A percentile compares a stretch with the other conserved stretches of the same genome.
Evolutionary conservation across 2,888 invertebrate genomes (phyloP).

Genomic region (Mystacides longicornis): DNA sequence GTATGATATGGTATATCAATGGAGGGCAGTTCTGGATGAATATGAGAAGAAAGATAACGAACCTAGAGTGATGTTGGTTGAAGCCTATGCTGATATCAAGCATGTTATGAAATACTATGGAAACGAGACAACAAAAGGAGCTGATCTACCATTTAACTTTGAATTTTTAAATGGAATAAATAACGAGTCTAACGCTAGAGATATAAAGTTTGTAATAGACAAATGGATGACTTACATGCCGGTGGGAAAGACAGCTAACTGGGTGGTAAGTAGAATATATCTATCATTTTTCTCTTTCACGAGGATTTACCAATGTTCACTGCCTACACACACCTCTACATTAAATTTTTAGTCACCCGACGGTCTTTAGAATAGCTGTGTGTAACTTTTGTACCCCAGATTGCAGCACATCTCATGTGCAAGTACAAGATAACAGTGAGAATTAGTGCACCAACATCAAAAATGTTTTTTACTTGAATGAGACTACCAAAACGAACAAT

Average conservation of each 20-base stretch:
- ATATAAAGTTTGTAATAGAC: conserved; percentile 45
- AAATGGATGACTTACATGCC: conserved; percentile 55
- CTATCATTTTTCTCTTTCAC: no score
- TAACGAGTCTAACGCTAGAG: conserved; percentile 41
- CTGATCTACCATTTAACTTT: conserved; percentile 62
- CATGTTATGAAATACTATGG: conserved; percentile 54
- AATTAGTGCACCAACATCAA: no score
- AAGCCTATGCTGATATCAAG: conserved; percentile 49
- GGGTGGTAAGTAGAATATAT: conserved; percentile 57
- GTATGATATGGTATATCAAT: conserved; percentile 52
- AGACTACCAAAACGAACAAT: no score
- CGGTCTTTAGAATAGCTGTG: no score
- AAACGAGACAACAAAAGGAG: conserved; percentile 41
- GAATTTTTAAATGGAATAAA: conserved; percentile 46
- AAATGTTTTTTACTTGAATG: no score
- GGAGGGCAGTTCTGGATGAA: conserved; percentile 51
- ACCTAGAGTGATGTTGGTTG: conserved; percentile 49
- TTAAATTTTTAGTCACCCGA: no score
- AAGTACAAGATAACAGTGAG: no score
- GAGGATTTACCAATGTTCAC: no score
- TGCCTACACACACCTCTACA: no score
- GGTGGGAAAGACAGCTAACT: conserved; percentile 48
- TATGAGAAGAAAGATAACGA: conserved; percentile 32
- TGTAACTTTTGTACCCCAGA: no score
- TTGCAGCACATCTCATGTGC: no score